Evolutionary conservation across 1,140 invertebrate species (phyloP).

Genomic region (Tetramorium parvispinum): DNA sequence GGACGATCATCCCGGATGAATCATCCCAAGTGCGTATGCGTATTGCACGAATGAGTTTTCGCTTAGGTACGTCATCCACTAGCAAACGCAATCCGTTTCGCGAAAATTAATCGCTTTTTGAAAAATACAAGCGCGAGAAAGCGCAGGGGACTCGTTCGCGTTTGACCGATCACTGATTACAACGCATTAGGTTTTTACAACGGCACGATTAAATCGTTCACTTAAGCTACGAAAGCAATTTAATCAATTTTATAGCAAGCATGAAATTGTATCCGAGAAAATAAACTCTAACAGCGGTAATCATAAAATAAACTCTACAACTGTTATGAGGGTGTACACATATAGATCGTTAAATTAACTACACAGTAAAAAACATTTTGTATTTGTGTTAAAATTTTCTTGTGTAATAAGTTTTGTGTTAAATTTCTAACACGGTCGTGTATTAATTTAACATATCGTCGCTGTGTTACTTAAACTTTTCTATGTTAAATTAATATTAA

Average conservation of each 20-base stretch:
- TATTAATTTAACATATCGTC: too few relatives aligned
- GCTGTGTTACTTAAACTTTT: too few relatives aligned
- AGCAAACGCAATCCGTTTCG: constrained; percentile 37
- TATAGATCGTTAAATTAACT: neutral
- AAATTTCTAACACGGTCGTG: too few relatives aligned
- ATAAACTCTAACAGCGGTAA: neutral
- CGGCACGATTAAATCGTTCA: constrained; percentile 10
- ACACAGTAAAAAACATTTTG: too few relatives aligned
- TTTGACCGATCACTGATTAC: neutral
- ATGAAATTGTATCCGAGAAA: neutral
- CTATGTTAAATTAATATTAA: too few relatives aligned
- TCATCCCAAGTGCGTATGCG: constrained; percentile 47
- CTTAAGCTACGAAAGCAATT: neutral
- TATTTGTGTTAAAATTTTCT: too few relatives aligned
- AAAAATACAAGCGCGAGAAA: constrained; percentile 32
- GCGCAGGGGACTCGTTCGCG: neutral
- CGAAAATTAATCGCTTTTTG: constrained; percentile 35
- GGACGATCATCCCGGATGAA: constrained; percentile 47
- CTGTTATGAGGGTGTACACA: neutral
- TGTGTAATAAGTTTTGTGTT: too few relatives aligned
- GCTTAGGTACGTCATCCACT: constrained; percentile 26
- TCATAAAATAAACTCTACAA: neutral
- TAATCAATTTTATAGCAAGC: neutral
- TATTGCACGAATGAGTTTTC: constrained; percentile 16
- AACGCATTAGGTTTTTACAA: neutral